Conservation (phyloP, 2,888 invertebrate genomes). For the Caenorhabditis sp. region DNA sequence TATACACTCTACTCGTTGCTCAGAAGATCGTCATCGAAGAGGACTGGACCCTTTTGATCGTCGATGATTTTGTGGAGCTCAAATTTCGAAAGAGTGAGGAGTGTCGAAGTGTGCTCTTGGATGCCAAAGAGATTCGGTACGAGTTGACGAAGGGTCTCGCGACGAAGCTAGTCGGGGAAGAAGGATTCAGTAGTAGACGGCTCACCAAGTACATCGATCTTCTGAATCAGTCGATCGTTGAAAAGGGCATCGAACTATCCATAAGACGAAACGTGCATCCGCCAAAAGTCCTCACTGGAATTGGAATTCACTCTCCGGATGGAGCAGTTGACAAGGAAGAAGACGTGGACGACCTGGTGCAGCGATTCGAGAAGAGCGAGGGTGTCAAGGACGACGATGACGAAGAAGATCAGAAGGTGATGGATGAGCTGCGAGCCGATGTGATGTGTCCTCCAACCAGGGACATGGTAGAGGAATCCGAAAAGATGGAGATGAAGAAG, state of each 20-base stretch:
- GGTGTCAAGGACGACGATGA: slow-evolving; percentile 20
- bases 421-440: slow-evolving; percentile 60
- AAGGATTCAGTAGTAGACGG: slow-evolving; percentile 55
- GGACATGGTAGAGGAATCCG: slow-evolving; percentile 67
- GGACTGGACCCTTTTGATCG: slow-evolving; percentile 38
- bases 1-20: slow-evolving; percentile 68
- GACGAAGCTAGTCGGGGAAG: slow-evolving; percentile 56
- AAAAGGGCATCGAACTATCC: slow-evolving; percentile 57
- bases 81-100: slow-evolving; percentile 62
- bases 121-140: slow-evolving; percentile 63
- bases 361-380: slow-evolving; percentile 39
- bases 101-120: slow-evolving; percentile 60
- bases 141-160: slow-evolving; percentile 67
- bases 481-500: slow-evolving; percentile 59
- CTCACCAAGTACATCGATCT: slow-evolving; percentile 60
- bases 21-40: slow-evolving; percentile 69
- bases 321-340: slow-evolving; percentile 65
- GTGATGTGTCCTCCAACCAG: slow-evolving; percentile 70
- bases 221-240: slow-evolving; percentile 54
- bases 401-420: slow-evolving; percentile 55
- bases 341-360: slow-evolving; percentile 64
- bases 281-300: slow-evolving; percentile 69
- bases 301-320: slow-evolving; percentile 70
- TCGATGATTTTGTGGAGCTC: slow-evolving; percentile 73
- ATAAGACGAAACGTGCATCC: slow-evolving; percentile 70